Conservation (phyloP, 2,888 invertebrate genomes). For the Perizoma flavofasciatum region DNA sequence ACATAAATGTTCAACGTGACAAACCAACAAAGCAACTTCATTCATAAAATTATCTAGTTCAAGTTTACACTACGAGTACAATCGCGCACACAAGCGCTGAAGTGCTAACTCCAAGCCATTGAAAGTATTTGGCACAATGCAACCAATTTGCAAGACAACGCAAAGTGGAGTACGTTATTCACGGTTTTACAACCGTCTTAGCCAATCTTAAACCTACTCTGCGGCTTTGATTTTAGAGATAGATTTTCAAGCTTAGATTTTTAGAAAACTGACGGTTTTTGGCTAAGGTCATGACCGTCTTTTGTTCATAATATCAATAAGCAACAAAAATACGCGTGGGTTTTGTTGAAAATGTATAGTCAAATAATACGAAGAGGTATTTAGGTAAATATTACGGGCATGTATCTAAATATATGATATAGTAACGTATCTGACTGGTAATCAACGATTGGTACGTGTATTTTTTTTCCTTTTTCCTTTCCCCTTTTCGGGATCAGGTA, state of each 20-base stretch:
- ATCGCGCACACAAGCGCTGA: conserved; percentile 51
- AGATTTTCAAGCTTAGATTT: conserved; percentile 11
- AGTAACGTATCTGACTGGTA: no score
- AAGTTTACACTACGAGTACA: conserved; percentile 71
- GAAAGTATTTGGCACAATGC: conserved; percentile 55
- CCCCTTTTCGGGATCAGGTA: no score
- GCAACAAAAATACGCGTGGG: conserved; percentile 19
- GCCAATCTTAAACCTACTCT: conserved; percentile 5
- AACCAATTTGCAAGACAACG: conserved; percentile 54
- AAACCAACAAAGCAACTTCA: conserved; percentile 49
- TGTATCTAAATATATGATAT: no score
- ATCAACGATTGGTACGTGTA: no score
- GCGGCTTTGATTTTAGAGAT: background rate
- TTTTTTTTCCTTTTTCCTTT: no score
- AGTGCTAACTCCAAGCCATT: conserved; percentile 40
- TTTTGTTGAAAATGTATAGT: conserved; percentile 5
- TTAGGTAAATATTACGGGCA: no score
- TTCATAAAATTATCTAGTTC: conserved; percentile 70
- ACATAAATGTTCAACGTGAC: conserved; percentile 18
- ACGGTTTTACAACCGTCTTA: background rate
- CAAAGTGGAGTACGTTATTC: conserved; percentile 27
- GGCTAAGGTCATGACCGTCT: conserved; percentile 22
- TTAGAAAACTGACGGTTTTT: conserved; percentile 6
- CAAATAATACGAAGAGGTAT: background rate
- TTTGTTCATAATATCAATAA: conserved; percentile 17